These are phyloP conservation scores for Laterallus jamaicensis DNA, from an alignment of 2,113 vertebrate species.

Conservation along the genomic window DNA sequence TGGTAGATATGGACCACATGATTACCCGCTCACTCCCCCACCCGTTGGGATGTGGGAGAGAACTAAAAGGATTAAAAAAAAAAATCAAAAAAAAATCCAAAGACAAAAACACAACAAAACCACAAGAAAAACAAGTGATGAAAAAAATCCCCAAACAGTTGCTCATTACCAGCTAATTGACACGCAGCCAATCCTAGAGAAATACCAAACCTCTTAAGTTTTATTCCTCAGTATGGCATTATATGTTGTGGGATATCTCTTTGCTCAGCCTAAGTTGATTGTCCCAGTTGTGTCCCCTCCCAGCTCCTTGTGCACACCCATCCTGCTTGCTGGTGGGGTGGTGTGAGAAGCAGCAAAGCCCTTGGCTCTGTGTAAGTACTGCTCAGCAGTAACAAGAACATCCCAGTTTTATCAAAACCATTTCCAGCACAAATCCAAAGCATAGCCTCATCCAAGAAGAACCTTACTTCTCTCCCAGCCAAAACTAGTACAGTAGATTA, in stretches of 20 bases:
- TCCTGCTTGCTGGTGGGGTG: accelerated
- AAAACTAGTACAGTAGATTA: background rate
- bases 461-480: background rate
- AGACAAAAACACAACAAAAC: background rate
- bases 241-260: background rate
- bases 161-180: accelerated
- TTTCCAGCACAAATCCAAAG: background rate
- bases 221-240: accelerated
- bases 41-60: background rate
- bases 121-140: background rate
- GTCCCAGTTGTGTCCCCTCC: background rate
- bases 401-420: background rate
- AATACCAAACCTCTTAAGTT: accelerated
- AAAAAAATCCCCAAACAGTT: accelerated
- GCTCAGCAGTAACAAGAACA: background rate
- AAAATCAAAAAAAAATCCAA: background rate
- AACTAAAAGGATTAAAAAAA: background rate
- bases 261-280: background rate
- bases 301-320: background rate
- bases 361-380: background rate
- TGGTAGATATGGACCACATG: background rate
- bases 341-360: background rate
- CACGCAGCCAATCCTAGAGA: accelerated
- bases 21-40: accelerated
- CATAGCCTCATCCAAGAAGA: background rate